Base-by-base conservation (phyloP, 2,797 vertebrate species). In the Rhabdomys pumilio region DNA sequence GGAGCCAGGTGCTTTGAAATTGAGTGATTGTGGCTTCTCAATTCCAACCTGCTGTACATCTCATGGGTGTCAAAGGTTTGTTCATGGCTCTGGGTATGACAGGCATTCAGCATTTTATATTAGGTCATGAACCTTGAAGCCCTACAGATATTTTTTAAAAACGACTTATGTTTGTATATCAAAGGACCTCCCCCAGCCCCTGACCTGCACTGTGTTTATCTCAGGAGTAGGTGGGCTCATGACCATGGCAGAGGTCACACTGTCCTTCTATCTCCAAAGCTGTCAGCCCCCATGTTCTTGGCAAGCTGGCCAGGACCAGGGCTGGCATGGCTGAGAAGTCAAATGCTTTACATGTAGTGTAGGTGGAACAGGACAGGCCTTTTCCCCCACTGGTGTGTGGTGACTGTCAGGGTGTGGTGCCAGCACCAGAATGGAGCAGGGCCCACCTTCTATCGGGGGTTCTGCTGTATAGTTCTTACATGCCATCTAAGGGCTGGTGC, bases 131-230 rank as follows among this genome's bases (percentile, higher is more conserved):
- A 13, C 34, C 29, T 38, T 26, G 47, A 65, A 95, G 50, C 34
- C 44, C 67, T 63, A 6, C 1, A 61, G 63, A 9, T 86, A 63
- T 11, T 96, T 96, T n/a, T 95, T 73, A 38, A 97, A 94, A 97
- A 85, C 0, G 73, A 20, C 95, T 97, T 81, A 47, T 75, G 93
- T 88, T 87, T 94, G 65, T 88, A 44, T 97, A 84, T 53, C 38
- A 63, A 47, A 47, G 65, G 8, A 29, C 4, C 9, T 15, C 29
- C 9, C 29, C n/a, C 24, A 17, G 9, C 26, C 38, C 26, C 59
- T 31, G 38, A 59, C 15, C 26, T 65, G 59, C 81, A 44, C 41
- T 82, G 59, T 34, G 34, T 95, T 93, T 93, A 47, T 87, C 2
- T 2, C 80, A 97, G 92, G 55, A 82, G 38, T 26, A 44, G 84